phyloP scores from a whole-genome alignment of 2,888 invertebrate species.

The Latrodectus hesperus region DNA sequence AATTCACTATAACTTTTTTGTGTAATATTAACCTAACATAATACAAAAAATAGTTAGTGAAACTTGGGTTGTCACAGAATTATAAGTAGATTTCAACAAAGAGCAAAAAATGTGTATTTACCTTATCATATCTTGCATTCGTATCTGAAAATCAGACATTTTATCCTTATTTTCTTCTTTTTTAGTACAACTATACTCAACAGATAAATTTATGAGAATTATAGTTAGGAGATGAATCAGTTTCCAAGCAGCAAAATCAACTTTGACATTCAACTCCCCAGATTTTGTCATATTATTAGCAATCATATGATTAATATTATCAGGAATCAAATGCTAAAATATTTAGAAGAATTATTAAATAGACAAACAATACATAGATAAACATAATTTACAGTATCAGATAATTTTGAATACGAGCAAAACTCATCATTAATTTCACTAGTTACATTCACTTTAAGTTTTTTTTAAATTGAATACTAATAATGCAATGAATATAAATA shows the following conservation, averaged over 20 bases:
- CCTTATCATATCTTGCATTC: constrained; percentile 75
- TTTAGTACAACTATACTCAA: constrained; percentile 14
- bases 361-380: not conserved
- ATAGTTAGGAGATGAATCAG: constrained; percentile 60
- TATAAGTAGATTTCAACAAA: not conserved
- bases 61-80: not conserved
- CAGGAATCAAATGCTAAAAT: constrained; percentile 74
- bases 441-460: too few relatives aligned
- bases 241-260: constrained; percentile 74
- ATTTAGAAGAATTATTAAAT: constrained; percentile 16
- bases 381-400: not conserved
- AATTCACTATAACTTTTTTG: too few relatives aligned
- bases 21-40: too few relatives aligned
- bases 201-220: constrained; percentile 30
- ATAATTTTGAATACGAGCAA: not conserved
- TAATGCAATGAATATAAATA: too few relatives aligned
- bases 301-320: constrained; percentile 72
- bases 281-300: constrained; percentile 30
- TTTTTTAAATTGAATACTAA: too few relatives aligned
- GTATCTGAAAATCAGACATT: constrained; percentile 38
- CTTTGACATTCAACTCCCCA: constrained; percentile 25
- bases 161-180: constrained; percentile 30
- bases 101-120: constrained; percentile 56
- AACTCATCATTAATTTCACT: not conserved
- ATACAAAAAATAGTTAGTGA: too few relatives aligned